Conservation (phyloP, 2,113 vertebrate species). For the Nesogale talazaci region DNA sequence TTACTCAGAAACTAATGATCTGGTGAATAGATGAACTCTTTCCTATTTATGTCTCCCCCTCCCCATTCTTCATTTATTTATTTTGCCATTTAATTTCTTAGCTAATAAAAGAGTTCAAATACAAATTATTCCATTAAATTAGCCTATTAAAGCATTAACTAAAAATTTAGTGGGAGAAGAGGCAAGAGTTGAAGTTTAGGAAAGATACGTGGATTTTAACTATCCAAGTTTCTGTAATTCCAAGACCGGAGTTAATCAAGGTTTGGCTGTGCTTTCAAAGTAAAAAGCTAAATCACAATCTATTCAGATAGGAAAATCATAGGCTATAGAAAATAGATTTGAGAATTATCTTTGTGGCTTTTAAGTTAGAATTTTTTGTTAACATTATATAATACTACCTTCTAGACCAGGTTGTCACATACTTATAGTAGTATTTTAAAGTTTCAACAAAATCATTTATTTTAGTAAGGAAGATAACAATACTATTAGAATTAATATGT, state of each 20-base stretch:
- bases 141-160: neutral
- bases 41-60: neutral
- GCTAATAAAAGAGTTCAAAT: conserved; percentile 45
- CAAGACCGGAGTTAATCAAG: conserved; percentile 43
- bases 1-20: conserved; percentile 15
- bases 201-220: conserved; percentile 28
- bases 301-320: conserved; percentile 23
- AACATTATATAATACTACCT: conserved; percentile 25
- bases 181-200: neutral
- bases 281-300: conserved; percentile 40
- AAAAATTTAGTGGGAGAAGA: conserved; percentile 50
- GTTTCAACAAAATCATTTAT: conserved; percentile 8
- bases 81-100: conserved; percentile 38
- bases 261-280: conserved; percentile 63
- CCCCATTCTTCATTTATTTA: neutral
- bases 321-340: conserved; percentile 32
- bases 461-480: conserved; percentile 6
- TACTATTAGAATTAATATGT: conserved; percentile 35
- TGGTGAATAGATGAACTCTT: neutral
- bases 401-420: conserved; percentile 55
- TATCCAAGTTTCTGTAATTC: neutral
- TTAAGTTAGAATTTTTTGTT: conserved; percentile 57
- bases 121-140: conserved; percentile 35
- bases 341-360: conserved; percentile 48
- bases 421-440: conserved; percentile 47